Percentiles rank a stretch among this genome's conserved stretches.
Evolutionary conservation across 2,797 vertebrate genomes (phyloP).

Genomic region (Spea hammondii): DNA sequence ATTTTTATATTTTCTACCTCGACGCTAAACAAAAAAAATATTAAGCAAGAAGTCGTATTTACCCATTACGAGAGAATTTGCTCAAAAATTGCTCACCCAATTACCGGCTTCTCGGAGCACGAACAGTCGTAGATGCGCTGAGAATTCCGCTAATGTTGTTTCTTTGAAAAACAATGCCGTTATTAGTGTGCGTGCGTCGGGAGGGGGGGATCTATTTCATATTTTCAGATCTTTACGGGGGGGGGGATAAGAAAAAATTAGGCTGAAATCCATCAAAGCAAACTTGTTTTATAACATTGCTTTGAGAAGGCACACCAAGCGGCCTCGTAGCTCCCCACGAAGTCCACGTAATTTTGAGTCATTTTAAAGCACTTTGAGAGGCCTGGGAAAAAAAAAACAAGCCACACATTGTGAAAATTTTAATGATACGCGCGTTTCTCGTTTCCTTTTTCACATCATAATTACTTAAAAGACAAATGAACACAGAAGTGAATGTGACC

Average conservation of each 20-base stretch:
- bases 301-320: background rate
- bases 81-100: conserved; percentile 28
- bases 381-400: background rate
- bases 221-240: background rate
- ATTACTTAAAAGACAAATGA: background rate
- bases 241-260: conserved; percentile 10
- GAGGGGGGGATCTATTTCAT: background rate
- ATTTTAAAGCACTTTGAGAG: no score
- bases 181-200: background rate
- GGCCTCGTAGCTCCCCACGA: background rate
- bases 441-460: background rate
- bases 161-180: conserved; percentile 2
- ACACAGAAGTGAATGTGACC: background rate
- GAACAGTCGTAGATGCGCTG: background rate
- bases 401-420: background rate
- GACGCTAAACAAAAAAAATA: conserved; percentile 5
- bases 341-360: no score
- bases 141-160: conserved; percentile 9
- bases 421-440: background rate
- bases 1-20: background rate
- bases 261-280: conserved; percentile 18
- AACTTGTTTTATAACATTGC: background rate
- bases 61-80: conserved; percentile 36
- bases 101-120: conserved; percentile 30
- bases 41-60: conserved; percentile 20